Evolutionary conservation across 1,140 invertebrate species (phyloP).

Genomic region (Pachypeltis micranthus): DNA sequence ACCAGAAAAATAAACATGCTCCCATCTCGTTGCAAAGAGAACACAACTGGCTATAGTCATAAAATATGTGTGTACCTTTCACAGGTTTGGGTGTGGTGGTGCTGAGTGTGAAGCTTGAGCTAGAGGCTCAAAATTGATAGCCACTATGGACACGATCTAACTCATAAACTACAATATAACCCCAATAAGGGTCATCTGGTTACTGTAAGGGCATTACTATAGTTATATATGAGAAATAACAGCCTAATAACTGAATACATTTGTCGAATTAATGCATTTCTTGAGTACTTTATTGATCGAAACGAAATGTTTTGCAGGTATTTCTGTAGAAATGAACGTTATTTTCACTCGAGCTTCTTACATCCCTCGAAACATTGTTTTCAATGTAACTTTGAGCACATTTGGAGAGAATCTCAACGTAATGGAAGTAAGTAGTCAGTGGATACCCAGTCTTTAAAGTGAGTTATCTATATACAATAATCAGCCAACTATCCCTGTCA

Average conservation of each 20-base stretch:
- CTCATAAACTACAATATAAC: too few relatives aligned
- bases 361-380: slow-evolving; percentile 61
- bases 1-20: too few relatives aligned
- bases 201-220: not conserved
- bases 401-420: slow-evolving; percentile 84
- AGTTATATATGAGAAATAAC: not conserved
- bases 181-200: slow-evolving; percentile 4
- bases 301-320: slow-evolving; percentile 40
- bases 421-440: slow-evolving; percentile 55
- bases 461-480: too few relatives aligned
- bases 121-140: too few relatives aligned
- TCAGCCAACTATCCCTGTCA: too few relatives aligned
- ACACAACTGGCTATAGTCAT: too few relatives aligned
- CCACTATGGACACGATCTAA: too few relatives aligned
- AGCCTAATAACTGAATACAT: slow-evolving; percentile 1
- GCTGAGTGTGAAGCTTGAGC: too few relatives aligned
- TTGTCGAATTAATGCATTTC: not conserved
- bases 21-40: too few relatives aligned
- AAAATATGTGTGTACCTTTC: too few relatives aligned
- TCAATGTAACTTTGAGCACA: slow-evolving; percentile 78
- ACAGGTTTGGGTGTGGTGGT: too few relatives aligned
- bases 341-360: slow-evolving; percentile 85
- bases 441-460: too few relatives aligned
- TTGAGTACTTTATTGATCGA: not conserved
- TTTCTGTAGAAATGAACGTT: slow-evolving; percentile 62